A percentile compares a stretch with the other conserved stretches of the same genome.
These are phyloP conservation scores for Calameuta pallipes DNA, from an alignment of 2,888 invertebrate species.

Conservation along the genomic window DNA sequence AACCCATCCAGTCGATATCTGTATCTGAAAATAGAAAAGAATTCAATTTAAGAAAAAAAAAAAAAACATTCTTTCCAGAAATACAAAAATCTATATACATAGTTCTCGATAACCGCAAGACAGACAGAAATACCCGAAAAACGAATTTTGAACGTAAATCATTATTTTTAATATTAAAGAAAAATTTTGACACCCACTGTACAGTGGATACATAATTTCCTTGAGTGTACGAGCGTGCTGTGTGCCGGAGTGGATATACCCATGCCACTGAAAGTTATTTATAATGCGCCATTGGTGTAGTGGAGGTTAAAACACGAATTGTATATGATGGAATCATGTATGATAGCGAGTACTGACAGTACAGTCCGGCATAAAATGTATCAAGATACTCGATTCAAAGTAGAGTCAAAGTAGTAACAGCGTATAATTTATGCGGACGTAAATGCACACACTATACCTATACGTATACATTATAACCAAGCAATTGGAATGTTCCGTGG, in stretches of 20 bases:
- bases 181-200: constrained; percentile 34
- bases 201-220: constrained; percentile 44
- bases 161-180: constrained; percentile 24
- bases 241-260: constrained; percentile 15
- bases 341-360: constrained; percentile 40
- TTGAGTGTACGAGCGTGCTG: constrained; percentile 21
- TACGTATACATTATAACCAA: not conserved
- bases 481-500: not conserved
- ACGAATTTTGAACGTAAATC: constrained; percentile 1
- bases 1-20: not conserved
- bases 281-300: constrained; percentile 46
- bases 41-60: not conserved
- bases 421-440: not conserved
- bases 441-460: not conserved
- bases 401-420: not conserved
- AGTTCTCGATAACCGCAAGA: not conserved
- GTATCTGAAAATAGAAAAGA: not conserved
- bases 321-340: constrained; percentile 45
- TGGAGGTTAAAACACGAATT: constrained; percentile 45
- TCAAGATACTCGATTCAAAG: not conserved
- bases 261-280: constrained; percentile 49
- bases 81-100: constrained; percentile 1
- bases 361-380: constrained; percentile 35
- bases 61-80: not conserved
- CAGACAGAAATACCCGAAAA: not conserved